phyloP scores from a whole-genome alignment of 2,797 vertebrate genomes.

The Podarcis lilfordi region DNA sequence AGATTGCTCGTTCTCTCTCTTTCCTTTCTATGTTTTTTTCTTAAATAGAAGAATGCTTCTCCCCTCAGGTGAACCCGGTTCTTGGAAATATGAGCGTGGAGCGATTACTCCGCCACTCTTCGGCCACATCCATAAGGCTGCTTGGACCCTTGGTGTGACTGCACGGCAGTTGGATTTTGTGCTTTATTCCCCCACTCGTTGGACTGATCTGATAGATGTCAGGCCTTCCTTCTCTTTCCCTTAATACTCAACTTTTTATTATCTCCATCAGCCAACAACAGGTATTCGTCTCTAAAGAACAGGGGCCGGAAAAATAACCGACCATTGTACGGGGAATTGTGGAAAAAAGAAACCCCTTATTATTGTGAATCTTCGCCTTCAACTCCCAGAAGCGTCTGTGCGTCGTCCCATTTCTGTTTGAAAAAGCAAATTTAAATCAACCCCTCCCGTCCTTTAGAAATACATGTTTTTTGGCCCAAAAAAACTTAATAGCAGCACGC shows the following conservation, averaged over 20 bases:
- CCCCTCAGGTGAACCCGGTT: slow-evolving; percentile 72
- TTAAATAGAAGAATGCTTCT: slow-evolving; percentile 32
- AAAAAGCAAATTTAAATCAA: slow-evolving; percentile 1
- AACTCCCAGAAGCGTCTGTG: background rate
- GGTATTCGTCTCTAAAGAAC: slow-evolving; percentile 22
- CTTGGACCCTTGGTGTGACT: slow-evolving; percentile 62
- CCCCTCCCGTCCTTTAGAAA: background rate
- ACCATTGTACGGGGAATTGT: background rate
- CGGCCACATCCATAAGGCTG: slow-evolving; percentile 49
- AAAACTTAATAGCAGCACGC: background rate
- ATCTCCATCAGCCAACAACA: slow-evolving; percentile 40
- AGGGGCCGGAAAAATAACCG: background rate
- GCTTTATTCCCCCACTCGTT: slow-evolving; percentile 59
- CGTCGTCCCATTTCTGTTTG: background rate
- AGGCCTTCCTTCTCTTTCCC: slow-evolving; percentile 65
- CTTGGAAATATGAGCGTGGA: slow-evolving; percentile 64
- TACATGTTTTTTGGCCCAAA: background rate
- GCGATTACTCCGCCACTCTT: slow-evolving; percentile 42
- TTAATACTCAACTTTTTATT: slow-evolving; percentile 58
- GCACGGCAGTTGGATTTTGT: slow-evolving; percentile 74
- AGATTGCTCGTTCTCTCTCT: background rate
- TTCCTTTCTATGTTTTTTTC: background rate
- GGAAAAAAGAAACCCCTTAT: background rate
- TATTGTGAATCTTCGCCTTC: slow-evolving; percentile 7
- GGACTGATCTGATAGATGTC: slow-evolving; percentile 73